Conservation (phyloP, 1,140 invertebrate species). For the Sycobia sp. region DNA sequence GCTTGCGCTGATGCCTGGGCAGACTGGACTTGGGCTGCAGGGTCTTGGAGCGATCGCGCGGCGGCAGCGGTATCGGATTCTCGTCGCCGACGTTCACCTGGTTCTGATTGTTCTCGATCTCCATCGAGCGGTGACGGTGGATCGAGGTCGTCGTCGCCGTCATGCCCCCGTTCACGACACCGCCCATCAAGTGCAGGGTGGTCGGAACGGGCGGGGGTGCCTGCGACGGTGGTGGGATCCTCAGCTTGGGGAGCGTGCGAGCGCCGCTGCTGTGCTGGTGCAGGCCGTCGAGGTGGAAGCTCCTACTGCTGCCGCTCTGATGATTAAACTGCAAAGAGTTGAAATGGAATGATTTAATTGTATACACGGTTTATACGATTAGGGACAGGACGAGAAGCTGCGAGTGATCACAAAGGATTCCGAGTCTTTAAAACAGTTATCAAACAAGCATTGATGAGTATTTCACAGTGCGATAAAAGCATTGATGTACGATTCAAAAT, state of each 20-base stretch:
- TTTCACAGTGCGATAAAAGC: too few relatives aligned
- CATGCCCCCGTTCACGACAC: too few relatives aligned
- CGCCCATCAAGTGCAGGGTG: too few relatives aligned
- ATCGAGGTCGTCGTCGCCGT: too few relatives aligned
- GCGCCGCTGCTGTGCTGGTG: conserved; percentile 49
- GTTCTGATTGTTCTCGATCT: conserved; percentile 58
- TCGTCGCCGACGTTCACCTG: conserved; percentile 61
- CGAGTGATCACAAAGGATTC: too few relatives aligned
- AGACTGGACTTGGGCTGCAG: conserved; percentile 67
- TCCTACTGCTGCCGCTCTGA: conserved; percentile 7
- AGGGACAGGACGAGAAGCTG: too few relatives aligned
- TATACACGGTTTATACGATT: too few relatives aligned
- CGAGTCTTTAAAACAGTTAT: too few relatives aligned
- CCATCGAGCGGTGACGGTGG: conserved; percentile 49
- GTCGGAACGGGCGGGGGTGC: conserved; percentile 45
- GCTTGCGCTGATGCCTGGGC: conserved; percentile 82
- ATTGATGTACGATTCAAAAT: too few relatives aligned
- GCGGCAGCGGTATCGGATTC: conserved; percentile 83
- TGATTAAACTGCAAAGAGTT: not conserved
- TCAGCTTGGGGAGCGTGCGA: conserved; percentile 53
- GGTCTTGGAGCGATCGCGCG: conserved; percentile 76
- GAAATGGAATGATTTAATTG: too few relatives aligned
- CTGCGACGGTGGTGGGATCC: conserved; percentile 45
- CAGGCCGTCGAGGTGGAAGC: conserved; percentile 48
- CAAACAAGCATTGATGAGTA: too few relatives aligned